These are phyloP conservation scores for Pangasius macronema DNA, from an alignment of 2,797 vertebrate genomes.

Conservation along the genomic window DNA sequence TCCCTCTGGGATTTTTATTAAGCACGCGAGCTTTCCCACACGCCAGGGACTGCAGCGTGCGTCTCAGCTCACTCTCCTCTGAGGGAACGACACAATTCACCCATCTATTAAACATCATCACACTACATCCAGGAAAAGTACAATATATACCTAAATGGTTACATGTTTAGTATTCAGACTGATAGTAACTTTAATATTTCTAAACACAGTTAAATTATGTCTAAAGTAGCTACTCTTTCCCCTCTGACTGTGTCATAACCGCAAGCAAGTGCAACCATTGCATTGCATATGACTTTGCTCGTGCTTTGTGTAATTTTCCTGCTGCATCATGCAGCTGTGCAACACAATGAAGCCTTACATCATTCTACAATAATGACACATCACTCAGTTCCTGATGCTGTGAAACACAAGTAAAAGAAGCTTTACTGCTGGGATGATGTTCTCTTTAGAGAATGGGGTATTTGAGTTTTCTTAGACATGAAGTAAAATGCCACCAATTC, in stretches of 20 bases:
- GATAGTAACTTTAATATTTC: background rate
- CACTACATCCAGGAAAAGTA: background rate
- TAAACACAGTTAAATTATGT: background rate
- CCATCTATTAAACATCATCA: background rate
- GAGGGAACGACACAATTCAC: slow-evolving; percentile 28
- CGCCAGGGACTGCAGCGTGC: slow-evolving; percentile 94
- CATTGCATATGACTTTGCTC: background rate
- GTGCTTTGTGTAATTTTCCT: background rate
- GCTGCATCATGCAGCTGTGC: background rate
- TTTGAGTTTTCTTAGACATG: background rate
- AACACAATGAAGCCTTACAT: background rate
- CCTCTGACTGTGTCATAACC: background rate
- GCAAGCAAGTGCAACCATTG: background rate
- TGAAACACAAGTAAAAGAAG: background rate
- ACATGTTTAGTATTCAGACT: background rate
- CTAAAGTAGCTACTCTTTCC: background rate
- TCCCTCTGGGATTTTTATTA: slow-evolving; percentile 92
- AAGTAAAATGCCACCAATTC: background rate
- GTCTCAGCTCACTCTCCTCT: slow-evolving; percentile 95
- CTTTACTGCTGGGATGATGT: background rate
- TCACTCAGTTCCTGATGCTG: background rate
- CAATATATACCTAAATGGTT: background rate
- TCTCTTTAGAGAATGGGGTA: background rate
- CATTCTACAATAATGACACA: background rate
- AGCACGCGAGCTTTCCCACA: slow-evolving; percentile 97